Conservation (phyloP, 2,888 invertebrate species). For the Drosophila pseudotalamancana region DNA sequence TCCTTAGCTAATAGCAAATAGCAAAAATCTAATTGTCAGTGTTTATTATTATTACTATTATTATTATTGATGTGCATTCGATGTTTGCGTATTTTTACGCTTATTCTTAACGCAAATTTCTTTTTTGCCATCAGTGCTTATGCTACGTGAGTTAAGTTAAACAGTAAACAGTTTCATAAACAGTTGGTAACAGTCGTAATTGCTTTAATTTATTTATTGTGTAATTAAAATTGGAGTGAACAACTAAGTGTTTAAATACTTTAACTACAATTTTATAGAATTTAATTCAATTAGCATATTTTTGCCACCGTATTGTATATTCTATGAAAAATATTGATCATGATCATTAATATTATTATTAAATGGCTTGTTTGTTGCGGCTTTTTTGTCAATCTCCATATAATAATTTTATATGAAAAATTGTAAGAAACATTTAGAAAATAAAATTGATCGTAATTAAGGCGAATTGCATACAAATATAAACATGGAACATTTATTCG, state of each 20-base stretch:
- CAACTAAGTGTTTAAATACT: constrained; percentile 21
- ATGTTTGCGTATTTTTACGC: constrained; percentile 62
- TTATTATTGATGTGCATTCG: constrained; percentile 67
- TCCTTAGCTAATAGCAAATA: constrained; percentile 70
- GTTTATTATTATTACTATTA: constrained; percentile 66
- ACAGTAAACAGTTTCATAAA: not conserved
- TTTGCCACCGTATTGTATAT: constrained; percentile 54
- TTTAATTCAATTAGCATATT: constrained; percentile 74
- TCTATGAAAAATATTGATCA: constrained; percentile 48
- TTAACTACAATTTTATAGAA: constrained; percentile 58
- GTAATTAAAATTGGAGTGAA: constrained; percentile 6
- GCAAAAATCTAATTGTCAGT: constrained; percentile 71
- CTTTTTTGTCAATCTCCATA: constrained; percentile 82
- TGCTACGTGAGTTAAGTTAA: constrained; percentile 30
- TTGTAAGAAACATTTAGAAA: constrained; percentile 53
- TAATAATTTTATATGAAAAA: constrained; percentile 50
- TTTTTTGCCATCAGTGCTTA: constrained; percentile 24
- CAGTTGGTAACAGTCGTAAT: constrained; percentile 22
- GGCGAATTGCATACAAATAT: constrained; percentile 22
- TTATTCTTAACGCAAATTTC: constrained; percentile 47
- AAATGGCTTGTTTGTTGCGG: constrained; percentile 83
- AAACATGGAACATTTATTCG: constrained; percentile 29
- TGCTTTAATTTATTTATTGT: constrained; percentile 36
- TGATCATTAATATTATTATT: constrained; percentile 54
- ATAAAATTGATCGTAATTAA: constrained; percentile 40